These are phyloP conservation scores for Dryobates pubescens DNA, from an alignment of 2,797 vertebrate genomes.

Conservation along the genomic window DNA sequence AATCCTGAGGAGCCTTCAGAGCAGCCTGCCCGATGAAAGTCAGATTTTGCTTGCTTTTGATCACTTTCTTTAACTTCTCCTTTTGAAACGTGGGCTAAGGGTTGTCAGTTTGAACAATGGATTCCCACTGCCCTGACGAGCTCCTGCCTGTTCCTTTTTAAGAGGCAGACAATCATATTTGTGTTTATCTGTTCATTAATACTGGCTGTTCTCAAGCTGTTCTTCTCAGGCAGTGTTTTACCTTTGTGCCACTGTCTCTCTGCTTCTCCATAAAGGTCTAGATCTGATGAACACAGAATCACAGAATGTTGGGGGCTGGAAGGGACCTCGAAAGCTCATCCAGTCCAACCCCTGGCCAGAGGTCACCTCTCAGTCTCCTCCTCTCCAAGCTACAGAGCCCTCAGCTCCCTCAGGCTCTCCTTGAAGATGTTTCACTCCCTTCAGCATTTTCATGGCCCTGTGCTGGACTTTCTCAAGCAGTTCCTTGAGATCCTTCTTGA, in stretches of 20 bases:
- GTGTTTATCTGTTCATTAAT: slow-evolving; percentile 51
- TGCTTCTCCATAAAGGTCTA: not conserved
- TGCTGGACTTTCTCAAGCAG: too few species aligned
- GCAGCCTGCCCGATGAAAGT: not conserved
- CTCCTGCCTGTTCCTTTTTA: not conserved
- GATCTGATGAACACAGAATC: not conserved
- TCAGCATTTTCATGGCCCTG: too few species aligned
- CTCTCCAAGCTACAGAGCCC: too few species aligned
- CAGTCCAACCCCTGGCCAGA: too few species aligned
- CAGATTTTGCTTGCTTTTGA: not conserved
- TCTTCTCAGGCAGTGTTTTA: not conserved
- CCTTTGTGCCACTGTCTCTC: not conserved
- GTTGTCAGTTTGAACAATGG: slow-evolving; percentile 14
- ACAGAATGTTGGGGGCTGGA: too few species aligned
- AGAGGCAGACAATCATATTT: slow-evolving; percentile 21
- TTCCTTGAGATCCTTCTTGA: too few species aligned
- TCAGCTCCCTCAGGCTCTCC: too few species aligned
- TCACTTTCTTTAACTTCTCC: not conserved
- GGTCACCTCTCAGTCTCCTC: too few species aligned
- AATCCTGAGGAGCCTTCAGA: not conserved
- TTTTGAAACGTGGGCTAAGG: not conserved
- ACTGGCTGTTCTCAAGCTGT: not conserved
- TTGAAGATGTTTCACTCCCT: too few species aligned
- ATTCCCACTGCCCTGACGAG: slow-evolving; percentile 10
- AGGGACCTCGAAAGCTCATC: too few species aligned